Evolutionary conservation across 37 sponge, comb jelly and placozoan genomes (phyloP), one percentile per base, ranked within the genome.

Genomic region (Dysidea cf. avara): DNA sequence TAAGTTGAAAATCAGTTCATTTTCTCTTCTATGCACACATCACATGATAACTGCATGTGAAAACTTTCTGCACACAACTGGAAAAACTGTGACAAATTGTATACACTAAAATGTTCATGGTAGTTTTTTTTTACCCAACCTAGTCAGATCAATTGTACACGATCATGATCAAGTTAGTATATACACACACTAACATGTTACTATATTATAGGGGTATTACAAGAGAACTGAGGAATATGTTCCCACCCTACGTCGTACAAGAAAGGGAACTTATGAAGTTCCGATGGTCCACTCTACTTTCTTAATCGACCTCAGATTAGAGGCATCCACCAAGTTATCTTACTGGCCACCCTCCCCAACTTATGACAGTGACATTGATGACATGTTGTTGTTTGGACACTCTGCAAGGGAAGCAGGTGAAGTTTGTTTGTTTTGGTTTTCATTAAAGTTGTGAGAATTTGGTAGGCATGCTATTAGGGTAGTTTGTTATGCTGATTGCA

Each of bases 211-310:
- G 89, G 96, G 96, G 1, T 95, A 95, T 66, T 95, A 95, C 61
- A 67, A 61, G 40, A 53, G 96, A 20, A 83, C 85, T 7, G 66
- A 56, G 25, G 84, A 87, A 46, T 95, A 95, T 49, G 36, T 95
- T 1, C 88, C 91, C 0, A 95, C 62, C 18, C 31, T 74, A 28
- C n/a, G 33, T 14, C 35, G 88, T 46, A 25, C 79, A 54, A 48
- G 61, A 0, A 61, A 59, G 1, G 94, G 94, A 56, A 81, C 81
- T 56, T 90, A 89, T 43, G 29, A 39, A 31, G 97, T 87, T 14
- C 84, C 91, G 13, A 85, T 97, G 66, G 77, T 97, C 33, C 89
- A 87, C 62, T 84, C 91, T 14, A 59, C 84, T 7, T 16, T 82
- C 24, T 86, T 97, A 9, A 77, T 97, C 22, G 86, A 93, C 74